Evolutionary conservation across 2,113 vertebrate genomes (phyloP).

Genomic region (Sclerurus mexicanus): DNA sequence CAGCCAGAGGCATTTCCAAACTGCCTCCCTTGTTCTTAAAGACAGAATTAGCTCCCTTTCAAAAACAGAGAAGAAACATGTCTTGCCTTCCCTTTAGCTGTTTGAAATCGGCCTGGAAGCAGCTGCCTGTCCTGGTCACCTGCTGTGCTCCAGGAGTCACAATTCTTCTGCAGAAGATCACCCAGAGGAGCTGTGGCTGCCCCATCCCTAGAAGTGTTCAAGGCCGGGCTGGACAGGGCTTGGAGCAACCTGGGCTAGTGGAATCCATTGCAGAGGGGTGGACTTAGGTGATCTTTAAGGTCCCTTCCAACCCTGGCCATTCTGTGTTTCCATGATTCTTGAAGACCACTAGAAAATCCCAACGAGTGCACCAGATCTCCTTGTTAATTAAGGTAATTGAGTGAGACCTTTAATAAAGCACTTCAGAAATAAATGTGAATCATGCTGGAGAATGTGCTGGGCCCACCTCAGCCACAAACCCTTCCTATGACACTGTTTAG

Average conservation of each 20-base stretch:
- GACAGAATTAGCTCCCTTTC: neutral
- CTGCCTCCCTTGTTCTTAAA: neutral
- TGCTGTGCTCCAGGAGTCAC: neutral
- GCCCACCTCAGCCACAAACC: neutral
- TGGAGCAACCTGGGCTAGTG: neutral
- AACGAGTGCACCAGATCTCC: neutral
- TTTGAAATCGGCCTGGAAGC: neutral
- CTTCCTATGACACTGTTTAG: neutral
- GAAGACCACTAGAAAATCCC: neutral
- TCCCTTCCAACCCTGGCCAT: neutral
- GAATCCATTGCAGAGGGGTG: neutral
- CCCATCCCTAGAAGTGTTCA: neutral
- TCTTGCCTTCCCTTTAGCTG: neutral
- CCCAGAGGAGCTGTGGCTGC: neutral
- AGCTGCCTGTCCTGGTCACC: neutral
- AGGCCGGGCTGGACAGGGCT: neutral
- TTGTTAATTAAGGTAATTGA: neutral
- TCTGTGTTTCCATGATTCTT: neutral
- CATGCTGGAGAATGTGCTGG: neutral
- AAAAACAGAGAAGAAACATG: neutral
- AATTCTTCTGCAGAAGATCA: neutral
- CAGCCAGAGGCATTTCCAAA: neutral
- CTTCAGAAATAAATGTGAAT: neutral
- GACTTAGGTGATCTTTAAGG: neutral
- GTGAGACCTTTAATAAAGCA: neutral